phyloP scores from a whole-genome alignment of 2,888 invertebrate genomes.

The Nemurella pictetii region DNA sequence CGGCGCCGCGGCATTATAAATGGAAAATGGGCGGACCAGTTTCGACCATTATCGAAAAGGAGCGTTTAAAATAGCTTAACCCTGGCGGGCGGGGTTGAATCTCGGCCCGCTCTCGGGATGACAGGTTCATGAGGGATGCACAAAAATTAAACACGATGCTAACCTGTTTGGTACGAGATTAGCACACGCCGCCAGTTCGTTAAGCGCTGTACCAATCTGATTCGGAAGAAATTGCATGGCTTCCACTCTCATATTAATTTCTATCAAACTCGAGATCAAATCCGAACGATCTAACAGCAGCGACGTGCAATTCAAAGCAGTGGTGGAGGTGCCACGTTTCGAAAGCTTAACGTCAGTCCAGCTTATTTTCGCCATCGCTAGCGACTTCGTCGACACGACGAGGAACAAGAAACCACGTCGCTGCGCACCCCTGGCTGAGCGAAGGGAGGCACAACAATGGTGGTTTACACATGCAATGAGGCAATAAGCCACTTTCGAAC shows the following conservation, averaged over 20 bases:
- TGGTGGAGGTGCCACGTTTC: too few species aligned
- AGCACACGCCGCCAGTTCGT: not conserved
- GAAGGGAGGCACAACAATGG: conserved; percentile 1
- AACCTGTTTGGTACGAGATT: not conserved
- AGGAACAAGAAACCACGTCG: not conserved
- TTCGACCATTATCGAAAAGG: conserved; percentile 17
- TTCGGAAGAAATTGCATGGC: not conserved
- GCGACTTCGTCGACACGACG: not conserved
- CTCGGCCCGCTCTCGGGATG: not conserved
- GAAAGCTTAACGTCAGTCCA: not conserved
- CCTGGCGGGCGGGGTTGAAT: conserved; percentile 16
- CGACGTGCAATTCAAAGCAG: too few species aligned
- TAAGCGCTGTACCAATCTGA: not conserved
- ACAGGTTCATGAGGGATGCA: conserved; percentile 14
- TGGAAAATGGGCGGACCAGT: conserved; percentile 7
- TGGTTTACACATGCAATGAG: conserved; percentile 20
- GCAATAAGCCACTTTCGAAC: conserved; percentile 26
- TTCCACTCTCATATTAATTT: too few species aligned
- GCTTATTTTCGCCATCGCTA: not conserved
- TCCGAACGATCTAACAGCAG: not conserved
- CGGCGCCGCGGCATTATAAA: not conserved
- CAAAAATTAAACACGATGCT: not conserved
- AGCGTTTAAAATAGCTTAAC: conserved; percentile 21
- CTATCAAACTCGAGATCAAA: too few species aligned
- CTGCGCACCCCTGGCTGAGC: not conserved